Conservation (phyloP, 2,113 vertebrate species). For the Tachysurus fulvidraco region DNA sequence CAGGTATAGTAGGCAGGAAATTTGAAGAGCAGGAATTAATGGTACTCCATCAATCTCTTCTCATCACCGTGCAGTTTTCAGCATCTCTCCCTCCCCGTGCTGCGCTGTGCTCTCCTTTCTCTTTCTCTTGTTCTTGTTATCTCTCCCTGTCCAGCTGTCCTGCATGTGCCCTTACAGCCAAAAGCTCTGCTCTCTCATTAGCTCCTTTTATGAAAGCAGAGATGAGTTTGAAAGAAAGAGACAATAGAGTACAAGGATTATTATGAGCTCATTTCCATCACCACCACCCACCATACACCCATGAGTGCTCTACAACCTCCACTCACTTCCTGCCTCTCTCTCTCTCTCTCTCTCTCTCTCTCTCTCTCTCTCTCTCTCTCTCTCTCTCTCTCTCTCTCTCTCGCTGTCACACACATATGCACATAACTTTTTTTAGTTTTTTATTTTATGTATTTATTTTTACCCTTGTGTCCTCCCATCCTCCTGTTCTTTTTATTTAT, state of each 20-base stretch:
- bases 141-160: conserved; percentile 59
- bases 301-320: conserved; percentile 28
- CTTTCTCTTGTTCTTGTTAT: conserved; percentile 54
- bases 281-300: conserved; percentile 16
- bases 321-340: conserved; percentile 33
- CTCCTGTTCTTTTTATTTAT: not conserved
- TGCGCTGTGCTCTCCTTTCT: conserved; percentile 14
- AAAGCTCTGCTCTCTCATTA: conserved; percentile 72
- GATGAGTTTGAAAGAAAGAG: conserved; percentile 71
- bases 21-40: conserved; percentile 31
- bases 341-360: not conserved
- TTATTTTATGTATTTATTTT: not conserved
- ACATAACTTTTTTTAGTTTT: not conserved
- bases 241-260: conserved; percentile 71
- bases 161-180: conserved; percentile 59
- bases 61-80: not conserved
- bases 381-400: not conserved
- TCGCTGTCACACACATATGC: not conserved
- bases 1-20: conserved; percentile 12
- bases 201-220: conserved; percentile 63
- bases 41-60: conserved; percentile 22
- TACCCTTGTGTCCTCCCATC: not conserved
- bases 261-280: conserved; percentile 58
- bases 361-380: not conserved
- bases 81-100: conserved; percentile 13